Evolutionary conservation across 2,113 vertebrate genomes (phyloP).

Genomic region (Coptodon rendalli): DNA sequence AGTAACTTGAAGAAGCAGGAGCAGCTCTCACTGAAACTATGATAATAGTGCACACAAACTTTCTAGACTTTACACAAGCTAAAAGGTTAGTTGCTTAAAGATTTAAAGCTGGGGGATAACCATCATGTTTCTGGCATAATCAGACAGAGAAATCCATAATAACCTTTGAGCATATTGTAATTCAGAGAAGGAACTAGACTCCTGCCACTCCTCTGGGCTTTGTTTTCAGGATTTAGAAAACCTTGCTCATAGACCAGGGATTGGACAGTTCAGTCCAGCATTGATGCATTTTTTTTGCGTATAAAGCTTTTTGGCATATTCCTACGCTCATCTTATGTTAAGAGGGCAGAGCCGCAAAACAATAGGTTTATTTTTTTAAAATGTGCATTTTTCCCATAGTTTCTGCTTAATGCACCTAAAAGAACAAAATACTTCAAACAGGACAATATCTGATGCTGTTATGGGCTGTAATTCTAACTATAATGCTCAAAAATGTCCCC

Average conservation of each 20-base stretch:
- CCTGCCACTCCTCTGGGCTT: neutral
- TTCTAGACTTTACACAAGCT: neutral
- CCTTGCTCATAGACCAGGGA: neutral
- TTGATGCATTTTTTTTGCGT: neutral
- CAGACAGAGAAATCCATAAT: neutral
- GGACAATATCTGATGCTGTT: neutral
- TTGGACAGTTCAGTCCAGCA: neutral
- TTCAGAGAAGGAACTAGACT: neutral
- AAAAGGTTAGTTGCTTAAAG: neutral
- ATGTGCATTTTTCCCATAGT: neutral
- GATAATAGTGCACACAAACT: neutral
- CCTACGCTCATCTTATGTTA: neutral
- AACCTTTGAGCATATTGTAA: neutral
- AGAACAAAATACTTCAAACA: neutral
- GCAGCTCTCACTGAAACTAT: neutral
- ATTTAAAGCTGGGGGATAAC: neutral
- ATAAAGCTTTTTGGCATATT: neutral
- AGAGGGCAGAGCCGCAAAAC: rapidly evolving
- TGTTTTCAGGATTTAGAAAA: neutral
- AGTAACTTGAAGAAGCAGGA: neutral
- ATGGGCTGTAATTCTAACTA: neutral
- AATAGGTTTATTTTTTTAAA: too few relatives aligned
- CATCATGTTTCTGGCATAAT: neutral
- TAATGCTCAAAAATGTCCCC: neutral
- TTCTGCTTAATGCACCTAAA: neutral